phyloP scores from a whole-genome alignment of 2,113 vertebrate species.

The Condylura cristata region DNA sequence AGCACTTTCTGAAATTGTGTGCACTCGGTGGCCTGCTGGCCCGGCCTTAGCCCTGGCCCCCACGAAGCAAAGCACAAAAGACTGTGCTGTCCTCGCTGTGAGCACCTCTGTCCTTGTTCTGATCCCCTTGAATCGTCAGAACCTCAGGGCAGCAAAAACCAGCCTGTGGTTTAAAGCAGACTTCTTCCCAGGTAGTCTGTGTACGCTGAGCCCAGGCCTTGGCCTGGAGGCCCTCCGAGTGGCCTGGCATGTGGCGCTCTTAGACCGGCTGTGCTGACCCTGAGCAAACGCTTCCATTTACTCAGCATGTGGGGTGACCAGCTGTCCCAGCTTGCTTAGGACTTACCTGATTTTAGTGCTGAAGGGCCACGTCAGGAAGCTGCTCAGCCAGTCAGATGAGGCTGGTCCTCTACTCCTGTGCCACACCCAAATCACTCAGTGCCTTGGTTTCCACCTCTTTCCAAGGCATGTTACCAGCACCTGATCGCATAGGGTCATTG shows the following conservation, averaged over 20 bases:
- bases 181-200: not conserved
- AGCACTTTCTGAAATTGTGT: not conserved
- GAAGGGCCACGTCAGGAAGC: not conserved
- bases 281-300: not conserved
- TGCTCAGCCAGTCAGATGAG: not conserved
- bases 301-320: not conserved
- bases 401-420: not conserved
- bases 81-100: not conserved
- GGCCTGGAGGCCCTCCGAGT: too few species aligned
- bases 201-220: too few species aligned
- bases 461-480: not conserved
- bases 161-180: not conserved
- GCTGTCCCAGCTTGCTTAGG: not conserved
- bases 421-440: not conserved
- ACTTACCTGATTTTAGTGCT: not conserved
- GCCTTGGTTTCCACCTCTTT: not conserved
- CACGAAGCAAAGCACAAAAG: not conserved
- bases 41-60: not conserved
- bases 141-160: not conserved
- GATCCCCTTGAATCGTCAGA: not conserved
- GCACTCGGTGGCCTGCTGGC: not conserved
- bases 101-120: not conserved
- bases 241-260: too few species aligned
- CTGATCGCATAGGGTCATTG: not conserved
- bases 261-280: not conserved